phyloP scores from a whole-genome alignment of 2,888 invertebrate species.

The Ophion obscuratus region DNA sequence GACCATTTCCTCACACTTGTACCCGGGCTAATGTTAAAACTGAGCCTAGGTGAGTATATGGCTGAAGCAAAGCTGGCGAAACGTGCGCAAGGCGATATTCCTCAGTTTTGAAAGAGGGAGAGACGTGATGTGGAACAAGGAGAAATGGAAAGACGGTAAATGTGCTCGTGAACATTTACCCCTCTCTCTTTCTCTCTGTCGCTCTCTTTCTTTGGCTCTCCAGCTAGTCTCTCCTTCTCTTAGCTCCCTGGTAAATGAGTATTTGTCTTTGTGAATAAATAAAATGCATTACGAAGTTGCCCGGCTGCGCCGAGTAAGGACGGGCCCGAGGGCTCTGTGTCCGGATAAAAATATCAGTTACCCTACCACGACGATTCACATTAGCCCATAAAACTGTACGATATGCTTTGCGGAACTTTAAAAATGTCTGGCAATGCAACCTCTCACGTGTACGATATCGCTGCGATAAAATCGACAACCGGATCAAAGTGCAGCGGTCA shows the following conservation, averaged over 20 bases:
- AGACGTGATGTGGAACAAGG: constrained; percentile 15
- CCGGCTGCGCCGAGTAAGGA: constrained; percentile 57
- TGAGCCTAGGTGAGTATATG: constrained; percentile 11
- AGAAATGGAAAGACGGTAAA: constrained; percentile 45
- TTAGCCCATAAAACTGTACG: constrained; percentile 5
- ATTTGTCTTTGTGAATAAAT: constrained; percentile 84
- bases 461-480: constrained; percentile 4
- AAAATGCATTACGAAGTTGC: constrained; percentile 82
- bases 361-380: neutral
- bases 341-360: constrained; percentile 35
- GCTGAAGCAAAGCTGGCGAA: constrained; percentile 29
- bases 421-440: constrained; percentile 8
- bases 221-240: constrained; percentile 25
- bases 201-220: constrained; percentile 26
- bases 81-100: constrained; percentile 29
- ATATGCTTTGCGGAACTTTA: neutral
- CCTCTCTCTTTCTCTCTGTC: constrained; percentile 65
- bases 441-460: constrained; percentile 4
- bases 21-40: constrained; percentile 27
- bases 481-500: neutral
- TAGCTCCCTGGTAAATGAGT: constrained; percentile 77
- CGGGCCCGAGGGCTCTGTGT: constrained; percentile 1
- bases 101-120: constrained; percentile 32
- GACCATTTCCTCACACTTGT: constrained; percentile 30
- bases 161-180: constrained; percentile 71